Evolutionary conservation across 1,140 invertebrate species (phyloP).

Genomic region (Doryteuthis pealeii): DNA sequence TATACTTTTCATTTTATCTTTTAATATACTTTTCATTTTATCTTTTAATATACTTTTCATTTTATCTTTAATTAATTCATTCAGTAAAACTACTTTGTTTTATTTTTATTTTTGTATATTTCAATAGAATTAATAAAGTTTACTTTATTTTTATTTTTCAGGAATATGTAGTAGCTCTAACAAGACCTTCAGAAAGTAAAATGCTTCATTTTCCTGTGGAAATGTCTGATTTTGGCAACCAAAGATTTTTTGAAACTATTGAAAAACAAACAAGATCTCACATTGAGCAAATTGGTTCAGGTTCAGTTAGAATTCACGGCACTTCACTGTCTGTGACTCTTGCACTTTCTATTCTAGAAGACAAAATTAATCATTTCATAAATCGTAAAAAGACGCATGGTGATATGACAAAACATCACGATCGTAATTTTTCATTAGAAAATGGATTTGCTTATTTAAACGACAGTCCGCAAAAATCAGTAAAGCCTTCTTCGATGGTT

Average conservation of each 20-base stretch:
- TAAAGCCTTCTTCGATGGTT: too few species aligned
- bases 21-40: too few species aligned
- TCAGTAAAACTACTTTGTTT: neutral
- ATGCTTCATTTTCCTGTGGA: conserved; percentile 24
- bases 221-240: conserved; percentile 20
- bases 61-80: too few species aligned
- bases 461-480: too few species aligned
- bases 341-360: conserved; percentile 42
- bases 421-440: too few species aligned
- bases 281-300: conserved; percentile 23
- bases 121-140: neutral
- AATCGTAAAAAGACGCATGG: too few species aligned
- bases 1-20: too few species aligned
- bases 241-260: conserved; percentile 32
- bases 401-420: too few species aligned
- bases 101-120: neutral
- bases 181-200: conserved; percentile 30
- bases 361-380: conserved; percentile 7
- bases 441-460: too few species aligned
- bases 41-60: too few species aligned
- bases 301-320: conserved; percentile 34
- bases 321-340: conserved; percentile 40
- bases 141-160: conserved; percentile 23
- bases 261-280: conserved; percentile 43
- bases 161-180: conserved; percentile 41